These are phyloP conservation scores for Hippolais icterina DNA, from an alignment of 2,113 vertebrate genomes.

Conservation along the genomic window DNA sequence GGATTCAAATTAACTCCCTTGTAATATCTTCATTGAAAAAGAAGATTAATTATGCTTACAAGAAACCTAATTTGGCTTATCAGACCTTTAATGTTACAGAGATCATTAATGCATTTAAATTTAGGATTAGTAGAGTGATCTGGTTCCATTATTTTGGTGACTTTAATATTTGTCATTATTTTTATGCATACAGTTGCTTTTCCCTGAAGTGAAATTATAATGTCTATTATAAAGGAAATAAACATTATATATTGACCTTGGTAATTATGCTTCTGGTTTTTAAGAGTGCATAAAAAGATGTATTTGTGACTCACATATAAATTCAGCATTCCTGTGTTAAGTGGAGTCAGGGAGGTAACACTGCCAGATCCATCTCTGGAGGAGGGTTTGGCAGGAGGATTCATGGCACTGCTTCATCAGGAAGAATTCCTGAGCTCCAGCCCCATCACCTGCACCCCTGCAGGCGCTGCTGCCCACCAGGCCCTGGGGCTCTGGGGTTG, in stretches of 20 bases:
- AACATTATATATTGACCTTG: constrained; percentile 82
- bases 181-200: constrained; percentile 75
- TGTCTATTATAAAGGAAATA: constrained; percentile 78
- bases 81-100: constrained; percentile 82
- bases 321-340: constrained; percentile 24
- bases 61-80: constrained; percentile 85
- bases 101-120: constrained; percentile 82
- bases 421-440: not conserved
- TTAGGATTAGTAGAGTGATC: constrained; percentile 78
- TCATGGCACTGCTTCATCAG: rapidly evolving
- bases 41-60: constrained; percentile 85
- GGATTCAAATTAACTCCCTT: constrained; percentile 81
- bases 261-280: constrained; percentile 78
- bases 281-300: constrained; percentile 75
- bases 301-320: constrained; percentile 67
- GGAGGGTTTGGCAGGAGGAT: not conserved
- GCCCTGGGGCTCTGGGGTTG: not conserved
- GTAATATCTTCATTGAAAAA: constrained; percentile 84
- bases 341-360: not conserved
- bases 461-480: not conserved
- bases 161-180: constrained; percentile 82
- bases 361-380: not conserved
- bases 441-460: not conserved
- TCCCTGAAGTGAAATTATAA: constrained; percentile 77
- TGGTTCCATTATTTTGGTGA: constrained; percentile 73